Base-by-base conservation (phyloP, 2,113 vertebrate genomes). In the Xenus cinereus region DNA sequence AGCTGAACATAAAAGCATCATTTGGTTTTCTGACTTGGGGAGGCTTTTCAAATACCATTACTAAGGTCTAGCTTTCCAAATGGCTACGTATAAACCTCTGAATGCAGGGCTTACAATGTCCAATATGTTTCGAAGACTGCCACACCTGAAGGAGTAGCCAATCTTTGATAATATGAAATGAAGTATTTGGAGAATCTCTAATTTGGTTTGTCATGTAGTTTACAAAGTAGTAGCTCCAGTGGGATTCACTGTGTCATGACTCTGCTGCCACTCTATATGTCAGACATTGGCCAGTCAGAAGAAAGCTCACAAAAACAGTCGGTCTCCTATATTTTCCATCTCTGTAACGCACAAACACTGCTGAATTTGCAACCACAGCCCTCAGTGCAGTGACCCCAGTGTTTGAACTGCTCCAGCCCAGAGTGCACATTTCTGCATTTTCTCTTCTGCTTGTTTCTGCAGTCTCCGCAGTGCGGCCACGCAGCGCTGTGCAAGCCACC, bases 391-490 rank as follows among this genome's bases (percentile, higher is more conserved):
- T 39, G 73, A 89, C 28, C 22, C 4, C 6, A 24, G 9, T 3
- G 4, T 56, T 74, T 84, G 41, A 27, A 59, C 37, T 1, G 6
- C 85, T 63, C 10, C 46, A 86, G 37, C n/a, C 33, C n/a, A 22
- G 21, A 43, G 21, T 3, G 1, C 14, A 26, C 1, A 14, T 16
- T 77, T 75, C 51, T 59, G 7, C 53, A 48, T 7, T 43, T 89
- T 77, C 27, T 4, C 14, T 73, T 80, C 72, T 68, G 57, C 26
- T 39, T 84, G 9, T 50, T 56, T 33, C 67, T 24, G 19, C 23
- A n/a, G 14, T 43, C 23, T 46, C 45, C 6, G 6, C 5, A 5
- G n/a, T 32, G 46, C 10, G 6, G 1, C 48, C 30, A 32, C 0
- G 0, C 43, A 86, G 4, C 35, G 35, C 24, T 37, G 6, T 45